These are phyloP conservation scores for Dendrolimus houi DNA, from an alignment of 2,888 invertebrate species.

Conservation along the genomic window DNA sequence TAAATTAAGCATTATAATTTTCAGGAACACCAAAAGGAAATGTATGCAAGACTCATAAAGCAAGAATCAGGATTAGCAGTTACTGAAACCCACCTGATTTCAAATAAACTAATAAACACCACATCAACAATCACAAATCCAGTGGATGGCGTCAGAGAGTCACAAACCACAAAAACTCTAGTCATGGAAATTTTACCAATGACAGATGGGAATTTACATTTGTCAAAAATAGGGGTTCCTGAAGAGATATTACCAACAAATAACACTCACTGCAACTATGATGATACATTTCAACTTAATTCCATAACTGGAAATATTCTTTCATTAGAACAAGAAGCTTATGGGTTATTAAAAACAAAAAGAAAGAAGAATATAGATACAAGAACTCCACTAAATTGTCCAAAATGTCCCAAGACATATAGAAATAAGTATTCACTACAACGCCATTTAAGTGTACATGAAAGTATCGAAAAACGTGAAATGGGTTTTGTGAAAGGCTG, in stretches of 20 bases:
- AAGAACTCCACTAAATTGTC: conserved; percentile 17
- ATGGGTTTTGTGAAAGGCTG: conserved; percentile 36
- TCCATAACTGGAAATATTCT: conserved; percentile 61
- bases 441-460: conserved; percentile 47
- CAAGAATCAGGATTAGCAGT: conserved; percentile 45
- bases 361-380: conserved; percentile 16
- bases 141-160: conserved; percentile 42
- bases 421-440: conserved; percentile 20
- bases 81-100: conserved; percentile 59
- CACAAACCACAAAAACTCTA: conserved; percentile 52
- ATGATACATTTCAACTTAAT: conserved; percentile 53
- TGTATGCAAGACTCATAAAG: conserved; percentile 35
- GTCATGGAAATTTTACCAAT: conserved; percentile 60
- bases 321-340: conserved; percentile 60
- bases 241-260: conserved; percentile 53
- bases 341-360: conserved; percentile 44
- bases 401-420: conserved; percentile 48
- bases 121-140: conserved; percentile 51
- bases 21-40: conserved; percentile 14
- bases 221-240: conserved; percentile 36
- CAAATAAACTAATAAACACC: conserved; percentile 55
- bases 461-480: conserved; percentile 44
- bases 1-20: background rate
- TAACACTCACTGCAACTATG: conserved; percentile 26
- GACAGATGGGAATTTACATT: conserved; percentile 14